Percentiles rank a stretch among this genome's conserved stretches.
phyloP scores from a whole-genome alignment of 1,140 invertebrate species.

The Parapsyche elsis region DNA sequence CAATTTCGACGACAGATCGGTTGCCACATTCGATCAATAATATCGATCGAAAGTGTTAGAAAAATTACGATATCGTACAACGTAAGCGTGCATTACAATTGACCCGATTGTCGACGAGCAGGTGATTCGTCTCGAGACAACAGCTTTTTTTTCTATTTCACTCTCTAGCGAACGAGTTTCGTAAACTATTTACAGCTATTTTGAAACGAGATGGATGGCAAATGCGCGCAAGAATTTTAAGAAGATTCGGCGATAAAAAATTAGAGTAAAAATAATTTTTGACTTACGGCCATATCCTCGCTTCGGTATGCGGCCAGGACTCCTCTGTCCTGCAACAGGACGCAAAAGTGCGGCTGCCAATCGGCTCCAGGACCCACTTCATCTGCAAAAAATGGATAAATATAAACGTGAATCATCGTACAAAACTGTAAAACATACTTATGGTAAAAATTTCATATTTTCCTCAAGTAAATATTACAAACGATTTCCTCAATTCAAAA shows the following conservation, averaged over 20 bases:
- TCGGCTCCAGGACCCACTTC: slow-evolving; percentile 61
- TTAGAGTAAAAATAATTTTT: neutral
- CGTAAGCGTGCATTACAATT: neutral
- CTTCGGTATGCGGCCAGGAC: slow-evolving; percentile 86
- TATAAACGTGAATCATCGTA: slow-evolving; percentile 1
- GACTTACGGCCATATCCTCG: slow-evolving; percentile 88
- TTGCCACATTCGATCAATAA: slow-evolving; percentile 19
- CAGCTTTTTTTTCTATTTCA: neutral
- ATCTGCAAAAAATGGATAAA: slow-evolving; percentile 59
- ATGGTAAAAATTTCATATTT: neutral
- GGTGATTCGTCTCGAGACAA: neutral
- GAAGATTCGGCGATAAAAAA: neutral
- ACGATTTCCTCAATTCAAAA: too few species aligned
- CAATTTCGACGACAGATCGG: neutral
- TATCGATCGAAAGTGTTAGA: neutral
- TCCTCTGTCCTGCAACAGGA: slow-evolving; percentile 85
- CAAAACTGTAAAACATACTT: neutral
- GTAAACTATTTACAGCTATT: neutral
- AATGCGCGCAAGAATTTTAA: neutral
- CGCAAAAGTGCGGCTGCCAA: slow-evolving; percentile 90
- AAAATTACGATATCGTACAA: slow-evolving; percentile 1
- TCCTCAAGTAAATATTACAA: too few species aligned
- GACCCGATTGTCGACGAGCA: neutral
- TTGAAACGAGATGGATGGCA: neutral
- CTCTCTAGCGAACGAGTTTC: neutral